phyloP scores from a whole-genome alignment of 2,797 vertebrate species.

The Jordanella pulchra region DNA sequence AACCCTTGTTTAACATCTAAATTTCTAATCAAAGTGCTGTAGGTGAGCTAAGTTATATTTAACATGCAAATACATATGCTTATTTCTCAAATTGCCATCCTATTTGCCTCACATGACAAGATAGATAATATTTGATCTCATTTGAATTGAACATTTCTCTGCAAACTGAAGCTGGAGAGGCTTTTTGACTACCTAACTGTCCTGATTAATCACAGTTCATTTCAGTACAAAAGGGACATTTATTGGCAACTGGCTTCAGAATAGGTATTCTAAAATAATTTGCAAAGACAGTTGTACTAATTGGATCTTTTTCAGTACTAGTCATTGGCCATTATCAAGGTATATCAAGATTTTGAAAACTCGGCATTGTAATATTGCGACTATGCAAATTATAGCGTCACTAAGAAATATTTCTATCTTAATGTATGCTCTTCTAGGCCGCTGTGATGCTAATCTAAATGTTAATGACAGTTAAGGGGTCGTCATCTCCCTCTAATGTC shows the following conservation, averaged over 20 bases:
- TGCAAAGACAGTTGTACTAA: neutral
- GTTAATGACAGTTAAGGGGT: too few relatives aligned
- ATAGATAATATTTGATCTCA: neutral
- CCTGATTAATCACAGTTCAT: neutral
- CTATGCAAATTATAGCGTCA: too few relatives aligned
- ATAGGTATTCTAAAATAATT: neutral
- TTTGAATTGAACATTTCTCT: neutral
- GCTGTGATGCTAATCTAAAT: too few relatives aligned
- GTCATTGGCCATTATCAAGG: neutral
- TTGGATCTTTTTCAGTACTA: neutral
- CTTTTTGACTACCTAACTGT: neutral
- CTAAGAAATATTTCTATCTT: too few relatives aligned
- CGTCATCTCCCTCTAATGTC: too few relatives aligned
- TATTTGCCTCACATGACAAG: neutral
- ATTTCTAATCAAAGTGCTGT: neutral
- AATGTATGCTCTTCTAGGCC: too few relatives aligned
- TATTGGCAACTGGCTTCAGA: neutral
- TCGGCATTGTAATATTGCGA: neutral
- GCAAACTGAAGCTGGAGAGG: neutral
- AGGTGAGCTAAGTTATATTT: neutral
- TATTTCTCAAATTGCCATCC: neutral
- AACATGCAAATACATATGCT: neutral
- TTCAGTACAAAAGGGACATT: neutral
- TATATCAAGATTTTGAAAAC: neutral
- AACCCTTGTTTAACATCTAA: neutral